Evolutionary conservation across 2,113 vertebrate genomes (phyloP), one percentile per base, ranked within the genome.

Genomic region (Hemiscyllium ocellatum): DNA sequence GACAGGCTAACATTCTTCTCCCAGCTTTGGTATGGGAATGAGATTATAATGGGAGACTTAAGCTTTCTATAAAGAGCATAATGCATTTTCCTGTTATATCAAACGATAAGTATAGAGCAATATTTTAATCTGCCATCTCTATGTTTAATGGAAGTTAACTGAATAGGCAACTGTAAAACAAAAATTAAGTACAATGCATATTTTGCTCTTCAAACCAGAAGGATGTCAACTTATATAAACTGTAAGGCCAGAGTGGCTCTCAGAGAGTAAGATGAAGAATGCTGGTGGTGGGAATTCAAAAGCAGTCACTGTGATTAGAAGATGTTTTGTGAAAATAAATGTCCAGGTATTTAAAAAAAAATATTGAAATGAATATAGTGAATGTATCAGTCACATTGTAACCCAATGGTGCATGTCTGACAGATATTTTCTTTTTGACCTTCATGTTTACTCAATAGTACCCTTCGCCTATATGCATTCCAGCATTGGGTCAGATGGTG

Each of bases 381-480:
- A 70, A 95, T 95, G 66, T 52, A 72, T 72, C 69, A 4, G 94
- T 61, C 66, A 72, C 94, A 52, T 70, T 95, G 93, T 72, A 95
- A 95, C 37, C 93, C 68, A 76, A 52, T 95, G 47, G 94, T 95
- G 72, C 68, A 95, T 95, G 52, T 72, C 94, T 95, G 94, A 95
- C 94, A 95, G 93, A 94, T 95, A 68, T 95, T 95, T 95, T 95
- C 69, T 50, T 95, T 22, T 69, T 72, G 94, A 95, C 69, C 68
- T 70, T 29, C 26, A 52, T 95, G 94, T 95, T 95, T 95, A 95
- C 68, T 95, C 94, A 72, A 68, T 95, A 50, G 42, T 52, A 95
- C 94, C 94, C 94, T 95, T 95, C 72, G 68, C 94, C 94, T 76
- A 26, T 69, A 95, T 95, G 70, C 94, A 95, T 95, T 95, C 94